Evolutionary conservation across 1,140 invertebrate genomes (phyloP), one percentile per base, ranked within the genome.

Genomic region (Drosophila guanche): DNA sequence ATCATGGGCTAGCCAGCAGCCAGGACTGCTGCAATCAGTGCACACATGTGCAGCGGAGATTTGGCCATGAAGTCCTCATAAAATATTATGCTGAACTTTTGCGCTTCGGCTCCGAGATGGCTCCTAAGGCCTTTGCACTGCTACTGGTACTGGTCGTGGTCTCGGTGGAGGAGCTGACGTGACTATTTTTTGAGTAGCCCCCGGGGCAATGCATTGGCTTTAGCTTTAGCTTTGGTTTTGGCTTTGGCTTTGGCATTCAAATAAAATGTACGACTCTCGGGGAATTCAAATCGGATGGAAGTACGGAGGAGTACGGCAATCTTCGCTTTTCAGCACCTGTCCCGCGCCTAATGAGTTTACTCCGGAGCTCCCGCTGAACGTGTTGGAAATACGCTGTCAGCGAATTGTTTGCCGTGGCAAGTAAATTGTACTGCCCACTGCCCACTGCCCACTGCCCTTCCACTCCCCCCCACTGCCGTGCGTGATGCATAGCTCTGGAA

Each of bases 81-180:
- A 88, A 88, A 88, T 83, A 88, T 86, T 78, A 61, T 80, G 68
- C 54, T 74, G 61, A 84, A 84, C 70, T 72, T 67, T 48, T 61
- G 37, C 43, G 51, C 60, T 51, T 27, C 58, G 41, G 41, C 65
- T 6, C 25, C 12, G 7, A 23, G 43, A 8, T 22, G 45, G 25
- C 14, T 50, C 6, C 20, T 3, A 37, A 33, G 29, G 29, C 6
- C 14, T 40, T 53, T 53, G 12, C 46, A 22, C 20, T 66, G 48
- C 27, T 7, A 1, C 2, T 37, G 10, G 50, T 5, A 5, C 10
- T 10, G 29, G 22, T 22, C 46, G 23, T 14, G 5, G 23, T 48
- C 33, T 37, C 33, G 10, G 10, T 12, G 10, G 45, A 33, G 43
- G 7, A 46, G 23, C 50, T 68, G 50, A 68, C 62, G 65, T 68